phyloP scores from a whole-genome alignment of 2,113 vertebrate genomes.

The Sylvietta virens region DNA sequence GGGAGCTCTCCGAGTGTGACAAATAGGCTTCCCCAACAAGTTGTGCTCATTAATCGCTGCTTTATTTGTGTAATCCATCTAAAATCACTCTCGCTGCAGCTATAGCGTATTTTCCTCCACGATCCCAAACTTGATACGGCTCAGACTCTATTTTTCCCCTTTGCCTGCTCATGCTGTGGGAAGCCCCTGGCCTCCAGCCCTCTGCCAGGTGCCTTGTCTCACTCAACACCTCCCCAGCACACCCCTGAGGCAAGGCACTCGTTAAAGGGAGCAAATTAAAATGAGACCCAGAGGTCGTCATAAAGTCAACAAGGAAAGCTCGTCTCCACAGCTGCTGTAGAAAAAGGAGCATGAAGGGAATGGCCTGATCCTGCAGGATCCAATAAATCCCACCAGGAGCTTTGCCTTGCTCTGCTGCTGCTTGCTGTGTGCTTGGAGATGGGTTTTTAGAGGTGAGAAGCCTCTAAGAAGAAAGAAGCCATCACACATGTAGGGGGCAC shows the following conservation, averaged over 20 bases:
- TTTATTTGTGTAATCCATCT: conserved; percentile 62
- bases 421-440: not conserved
- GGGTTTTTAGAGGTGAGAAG: not conserved
- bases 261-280: conserved; percentile 24
- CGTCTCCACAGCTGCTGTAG: not conserved
- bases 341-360: not conserved
- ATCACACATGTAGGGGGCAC: not conserved
- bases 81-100: conserved; percentile 1
- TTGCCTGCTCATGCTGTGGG: not conserved
- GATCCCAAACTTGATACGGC: not conserved
- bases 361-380: not conserved
- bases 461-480: not conserved
- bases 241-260: not conserved
- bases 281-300: not conserved
- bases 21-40: conserved; percentile 47
- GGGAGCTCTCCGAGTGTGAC: conserved; percentile 48
- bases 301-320: not conserved
- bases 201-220: not conserved
- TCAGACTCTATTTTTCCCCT: not conserved
- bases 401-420: not conserved
- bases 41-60: conserved; percentile 53
- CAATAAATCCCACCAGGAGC: not conserved
- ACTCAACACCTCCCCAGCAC: not conserved
- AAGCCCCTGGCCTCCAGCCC: not conserved
- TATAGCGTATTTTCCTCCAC: not conserved